phyloP scores from a whole-genome alignment of 2,888 invertebrate genomes.

The Nemurella pictetii region DNA sequence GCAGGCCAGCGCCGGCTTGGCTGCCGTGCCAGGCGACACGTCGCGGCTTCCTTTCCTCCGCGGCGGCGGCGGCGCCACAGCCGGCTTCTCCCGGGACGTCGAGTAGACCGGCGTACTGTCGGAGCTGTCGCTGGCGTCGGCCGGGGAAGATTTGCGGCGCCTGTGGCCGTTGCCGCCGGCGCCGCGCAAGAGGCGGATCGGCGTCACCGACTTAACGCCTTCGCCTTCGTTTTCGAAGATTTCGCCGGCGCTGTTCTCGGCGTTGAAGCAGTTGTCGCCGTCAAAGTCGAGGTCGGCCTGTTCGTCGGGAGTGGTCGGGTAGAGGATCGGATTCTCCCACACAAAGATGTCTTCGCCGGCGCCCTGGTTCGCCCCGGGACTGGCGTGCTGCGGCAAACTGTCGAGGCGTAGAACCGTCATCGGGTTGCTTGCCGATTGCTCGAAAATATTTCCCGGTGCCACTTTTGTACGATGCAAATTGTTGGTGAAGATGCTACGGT shows the following conservation, averaged over 20 bases:
- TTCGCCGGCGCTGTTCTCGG: constrained; percentile 52
- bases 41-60: constrained; percentile 4
- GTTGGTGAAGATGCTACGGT: constrained; percentile 43
- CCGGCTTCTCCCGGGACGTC: constrained; percentile 1
- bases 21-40: background rate
- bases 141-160: background rate
- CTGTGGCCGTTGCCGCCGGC: background rate
- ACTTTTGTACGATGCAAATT: background rate
- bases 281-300: constrained; percentile 72
- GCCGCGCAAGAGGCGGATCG: constrained; percentile 53
- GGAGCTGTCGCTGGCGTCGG: background rate
- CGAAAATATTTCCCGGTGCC: background rate
- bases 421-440: background rate
- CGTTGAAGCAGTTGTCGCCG: constrained; percentile 47
- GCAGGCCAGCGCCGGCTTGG: background rate
- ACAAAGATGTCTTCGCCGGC: constrained; percentile 65
- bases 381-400: constrained; percentile 29
- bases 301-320: constrained; percentile 70
- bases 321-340: constrained; percentile 77
- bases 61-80: constrained; percentile 11
- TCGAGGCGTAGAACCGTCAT: background rate
- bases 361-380: constrained; percentile 32
- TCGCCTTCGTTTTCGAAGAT: constrained; percentile 66
- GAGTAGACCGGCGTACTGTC: constrained; percentile 21
- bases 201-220: constrained; percentile 69